Conservation (phyloP, 2,797 vertebrate genomes). For the Anisognathus igniventris region DNA sequence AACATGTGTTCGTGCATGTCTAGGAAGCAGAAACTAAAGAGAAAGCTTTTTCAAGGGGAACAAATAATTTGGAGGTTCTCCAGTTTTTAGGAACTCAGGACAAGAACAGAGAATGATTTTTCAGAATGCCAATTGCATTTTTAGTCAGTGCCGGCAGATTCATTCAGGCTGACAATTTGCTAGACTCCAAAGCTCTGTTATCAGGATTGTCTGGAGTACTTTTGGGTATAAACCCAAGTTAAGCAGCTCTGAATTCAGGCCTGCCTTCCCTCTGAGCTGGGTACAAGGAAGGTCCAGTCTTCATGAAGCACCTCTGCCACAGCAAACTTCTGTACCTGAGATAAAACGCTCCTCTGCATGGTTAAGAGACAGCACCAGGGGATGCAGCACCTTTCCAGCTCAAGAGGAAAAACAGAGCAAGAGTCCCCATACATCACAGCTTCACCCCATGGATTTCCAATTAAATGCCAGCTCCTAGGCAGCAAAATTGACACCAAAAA, state of each 20-base stretch:
- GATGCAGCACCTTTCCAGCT: not conserved
- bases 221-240: not conserved
- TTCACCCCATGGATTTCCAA: not conserved
- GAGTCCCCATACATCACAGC: rapidly evolving
- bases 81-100: not conserved
- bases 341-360: not conserved
- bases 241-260: not conserved
- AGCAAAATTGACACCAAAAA: not conserved
- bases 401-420: not conserved
- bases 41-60: not conserved
- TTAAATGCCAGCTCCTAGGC: not conserved
- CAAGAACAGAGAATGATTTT: not conserved
- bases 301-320: rapidly evolving
- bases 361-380: not conserved
- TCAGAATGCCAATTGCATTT: not conserved
- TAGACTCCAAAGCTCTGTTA: not conserved
- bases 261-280: not conserved
- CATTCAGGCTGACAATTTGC: not conserved
- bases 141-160: not conserved
- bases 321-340: not conserved
- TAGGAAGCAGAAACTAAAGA: not conserved
- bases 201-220: not conserved
- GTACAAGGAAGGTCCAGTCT: not conserved
- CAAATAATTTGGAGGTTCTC: not conserved
- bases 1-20: not conserved